These are phyloP conservation scores for Gadus chalcogrammus DNA, from an alignment of 2,113 vertebrate species.

Conservation along the genomic window DNA sequence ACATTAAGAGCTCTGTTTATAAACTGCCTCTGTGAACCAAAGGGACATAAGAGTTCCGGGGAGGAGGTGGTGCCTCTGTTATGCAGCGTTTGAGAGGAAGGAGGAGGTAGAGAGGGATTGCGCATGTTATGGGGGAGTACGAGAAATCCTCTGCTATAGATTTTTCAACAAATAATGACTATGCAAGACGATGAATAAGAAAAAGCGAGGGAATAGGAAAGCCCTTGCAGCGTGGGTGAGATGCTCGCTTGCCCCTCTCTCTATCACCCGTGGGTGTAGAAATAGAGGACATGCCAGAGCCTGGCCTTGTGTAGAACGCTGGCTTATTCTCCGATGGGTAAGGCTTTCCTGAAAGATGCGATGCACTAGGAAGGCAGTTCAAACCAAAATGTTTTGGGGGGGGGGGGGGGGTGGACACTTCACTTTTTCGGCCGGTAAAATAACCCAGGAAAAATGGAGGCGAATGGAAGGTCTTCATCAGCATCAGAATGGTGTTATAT, in stretches of 20 bases:
- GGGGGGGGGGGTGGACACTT: no score
- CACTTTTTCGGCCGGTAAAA: no score
- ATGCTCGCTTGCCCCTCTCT: constrained; percentile 54
- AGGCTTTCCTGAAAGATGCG: no score
- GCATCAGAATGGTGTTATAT: no score
- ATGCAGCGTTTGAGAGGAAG: constrained; percentile 20
- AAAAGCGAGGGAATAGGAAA: constrained; percentile 52
- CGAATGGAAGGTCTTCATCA: no score
- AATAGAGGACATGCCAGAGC: constrained; percentile 55
- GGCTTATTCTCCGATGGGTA: not conserved
- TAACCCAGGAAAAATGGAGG: no score
- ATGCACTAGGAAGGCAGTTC: no score
- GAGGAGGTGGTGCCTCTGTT: constrained; percentile 4
- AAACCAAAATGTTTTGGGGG: no score
- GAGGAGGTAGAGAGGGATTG: constrained; percentile 33
- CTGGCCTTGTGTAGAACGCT: constrained; percentile 16
- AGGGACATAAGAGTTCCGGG: not conserved
- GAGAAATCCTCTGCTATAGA: constrained; percentile 70
- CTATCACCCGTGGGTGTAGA: constrained; percentile 57
- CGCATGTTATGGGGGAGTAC: constrained; percentile 54
- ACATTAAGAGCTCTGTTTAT: not conserved
- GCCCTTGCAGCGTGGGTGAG: constrained; percentile 59
- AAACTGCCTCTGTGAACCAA: not conserved
- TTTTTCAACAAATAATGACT: constrained; percentile 71
- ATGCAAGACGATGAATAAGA: constrained; percentile 54